Evolutionary conservation across 2,888 invertebrate genomes (phyloP), one percentile per base, ranked within the genome.

Genomic region (Miltochrista miniata): DNA sequence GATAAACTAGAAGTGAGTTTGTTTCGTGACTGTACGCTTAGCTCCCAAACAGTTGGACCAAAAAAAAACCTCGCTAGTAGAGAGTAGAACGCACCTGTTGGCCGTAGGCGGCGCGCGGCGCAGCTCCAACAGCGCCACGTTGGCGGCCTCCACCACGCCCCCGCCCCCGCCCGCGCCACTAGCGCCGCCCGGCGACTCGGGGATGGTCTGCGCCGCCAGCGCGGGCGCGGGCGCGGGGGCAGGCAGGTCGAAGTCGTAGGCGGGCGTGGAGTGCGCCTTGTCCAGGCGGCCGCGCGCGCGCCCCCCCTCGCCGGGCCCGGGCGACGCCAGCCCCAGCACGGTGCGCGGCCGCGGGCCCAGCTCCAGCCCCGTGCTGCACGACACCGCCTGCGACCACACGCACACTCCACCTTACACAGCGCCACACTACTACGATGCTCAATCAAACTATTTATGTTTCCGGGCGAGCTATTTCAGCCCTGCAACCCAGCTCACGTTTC

Each of bases 181-280:
- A 7, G 82, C 10, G 9, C 8, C 8, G 1, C 4, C 14, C 2
- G 36, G 87, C 0, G 88, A 84, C 68, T 87, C 87, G 9, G 88
- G 88, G 33, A 87, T 86, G 48, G 79, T 63, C 61, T 80, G 81
- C 43, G 80, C 64, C 45, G 71, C 66, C 10, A 78, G 74, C 30
- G 72, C 4, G 43, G 7, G 66, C 70, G 7, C 68, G 67, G 43
- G 49, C 56, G 31, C 69, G 74, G 9, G 68, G 58, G 45, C 92
- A 46, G 31, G 8, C 2, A 61, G 88, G 49, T 85, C 92, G 41
- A 92, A 90, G 81, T 96, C 96, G 81, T 96, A 96, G 0, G 96
- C 95, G 1, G 96, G 96, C n/a, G 96, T 96, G 63, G 96, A 96
- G 79, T 95, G 94, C 68, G 95, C 95, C 85, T 96, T 96, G 85